Base-by-base conservation (phyloP, 2,113 vertebrate genomes). In the Odobenus rosmarus region DNA sequence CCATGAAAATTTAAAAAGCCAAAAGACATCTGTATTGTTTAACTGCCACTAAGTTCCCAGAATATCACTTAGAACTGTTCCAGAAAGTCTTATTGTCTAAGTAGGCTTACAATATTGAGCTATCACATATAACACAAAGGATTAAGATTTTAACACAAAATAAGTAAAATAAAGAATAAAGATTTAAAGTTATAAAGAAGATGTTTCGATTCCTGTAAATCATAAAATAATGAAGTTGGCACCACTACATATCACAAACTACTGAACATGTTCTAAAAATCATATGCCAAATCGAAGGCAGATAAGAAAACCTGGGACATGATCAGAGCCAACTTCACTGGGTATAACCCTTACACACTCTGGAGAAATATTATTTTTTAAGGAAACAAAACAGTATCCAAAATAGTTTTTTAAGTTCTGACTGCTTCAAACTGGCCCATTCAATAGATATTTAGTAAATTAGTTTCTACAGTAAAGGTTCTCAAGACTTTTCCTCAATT, bases 81-180 rank as follows among this genome's bases (percentile, higher is more conserved):
- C 89, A 98, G 67, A 96, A 97, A 89, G 82, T 91, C 49, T 53
- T 88, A 80, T n/a, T 95, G 69, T 77, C 71, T 95, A 93, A 85
- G 53, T 49, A 76, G 86, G 55, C n/a, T 96, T 74, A 94, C 7
- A 87, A 36, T 62, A 82, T 7, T 83, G n/a, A 94, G n/a, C n/a
- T 93, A 95, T 80, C 74, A 88, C 81, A 83, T 62, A 49, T 31
- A 98, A 92, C n/a, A 76, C 42, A 90, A 28, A 57, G 21, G 61
- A 81, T 61, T 90, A 76, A 87, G 62, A 88, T 69, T 69, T 90
- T 96, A 91, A 85, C 51, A 71, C 15, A 67, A 92, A 93, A 39
- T 81, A 97, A 95, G 46, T 42, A 89, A 90, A 94, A 83, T 19
- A 83, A 90, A 69, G 24, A 95, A 83, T 90, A 84, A 94, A 89